Conservation (phyloP, 2,888 invertebrate genomes). For the Dolomedes plantarius region DNA sequence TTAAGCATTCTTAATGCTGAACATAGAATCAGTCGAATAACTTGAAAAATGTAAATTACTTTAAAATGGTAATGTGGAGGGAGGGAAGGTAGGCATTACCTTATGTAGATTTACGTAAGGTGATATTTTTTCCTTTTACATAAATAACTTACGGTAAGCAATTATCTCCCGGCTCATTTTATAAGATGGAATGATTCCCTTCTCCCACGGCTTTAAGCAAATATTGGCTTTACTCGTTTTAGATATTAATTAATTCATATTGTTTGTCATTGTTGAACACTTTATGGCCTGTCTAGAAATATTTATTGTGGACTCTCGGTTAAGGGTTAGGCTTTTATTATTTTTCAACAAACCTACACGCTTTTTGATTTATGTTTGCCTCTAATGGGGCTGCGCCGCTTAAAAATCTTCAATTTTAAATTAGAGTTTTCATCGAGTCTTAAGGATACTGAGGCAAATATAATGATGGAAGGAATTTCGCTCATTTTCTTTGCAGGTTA, state of each 20-base stretch:
- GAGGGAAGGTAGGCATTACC: background rate
- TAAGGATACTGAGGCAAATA: background rate
- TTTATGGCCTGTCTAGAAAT: background rate
- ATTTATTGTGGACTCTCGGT: conserved; percentile 1
- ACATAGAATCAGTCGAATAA: background rate
- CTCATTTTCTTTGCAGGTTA: too few relatives aligned
- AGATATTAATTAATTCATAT: conserved; percentile 5
- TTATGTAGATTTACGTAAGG: background rate
- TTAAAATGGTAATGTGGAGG: background rate
- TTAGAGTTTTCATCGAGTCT: background rate
- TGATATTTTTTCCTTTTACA: background rate
- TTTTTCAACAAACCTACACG: conserved; percentile 3
- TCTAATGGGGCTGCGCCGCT: background rate
- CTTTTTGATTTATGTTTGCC: background rate
- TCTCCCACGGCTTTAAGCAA: background rate
- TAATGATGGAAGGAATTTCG: background rate
- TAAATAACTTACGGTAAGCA: background rate
- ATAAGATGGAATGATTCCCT: background rate
- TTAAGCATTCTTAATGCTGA: background rate
- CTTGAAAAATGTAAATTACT: conserved; percentile 2
- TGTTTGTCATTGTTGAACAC: conserved; percentile 14
- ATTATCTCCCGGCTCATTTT: background rate
- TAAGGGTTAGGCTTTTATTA: background rate
- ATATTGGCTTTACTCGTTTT: background rate
- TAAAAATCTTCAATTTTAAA: background rate